These are phyloP conservation scores for Rhinolophus sinicus DNA, from an alignment of 2,113 vertebrate genomes.

Conservation along the genomic window DNA sequence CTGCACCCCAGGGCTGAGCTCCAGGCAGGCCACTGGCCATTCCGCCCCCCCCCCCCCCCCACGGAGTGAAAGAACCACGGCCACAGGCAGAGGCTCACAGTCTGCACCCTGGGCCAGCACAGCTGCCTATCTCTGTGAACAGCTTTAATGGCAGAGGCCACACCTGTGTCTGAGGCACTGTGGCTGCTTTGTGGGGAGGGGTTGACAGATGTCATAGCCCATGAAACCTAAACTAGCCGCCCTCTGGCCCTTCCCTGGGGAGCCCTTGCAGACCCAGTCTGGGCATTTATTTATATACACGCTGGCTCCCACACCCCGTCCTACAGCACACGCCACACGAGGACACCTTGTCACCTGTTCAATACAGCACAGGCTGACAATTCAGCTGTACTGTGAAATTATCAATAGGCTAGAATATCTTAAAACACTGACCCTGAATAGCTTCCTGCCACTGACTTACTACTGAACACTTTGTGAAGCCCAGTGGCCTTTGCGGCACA, in stretches of 20 bases:
- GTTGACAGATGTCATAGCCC: background rate
- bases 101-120: background rate
- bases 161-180: background rate
- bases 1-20: background rate
- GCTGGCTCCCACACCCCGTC: background rate
- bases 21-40: background rate
- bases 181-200: background rate
- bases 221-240: background rate
- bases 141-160: background rate
- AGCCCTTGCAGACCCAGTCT: background rate
- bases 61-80: background rate
- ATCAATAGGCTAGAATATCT: constrained; percentile 35
- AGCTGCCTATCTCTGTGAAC: background rate
- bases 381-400: constrained; percentile 81
- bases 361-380: constrained; percentile 36
- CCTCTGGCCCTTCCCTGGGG: background rate
- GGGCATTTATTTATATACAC: background rate
- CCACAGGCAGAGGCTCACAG: background rate
- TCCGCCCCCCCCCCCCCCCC: background rate
- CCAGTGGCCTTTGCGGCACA: background rate
- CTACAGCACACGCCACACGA: background rate
- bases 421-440: constrained; percentile 64
- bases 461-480: constrained; percentile 51
- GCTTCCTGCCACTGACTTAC: constrained; percentile 76
- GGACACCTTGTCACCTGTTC: background rate